Base-by-base conservation (phyloP, 2,888 invertebrate genomes). In the Euplexia lucipara region DNA sequence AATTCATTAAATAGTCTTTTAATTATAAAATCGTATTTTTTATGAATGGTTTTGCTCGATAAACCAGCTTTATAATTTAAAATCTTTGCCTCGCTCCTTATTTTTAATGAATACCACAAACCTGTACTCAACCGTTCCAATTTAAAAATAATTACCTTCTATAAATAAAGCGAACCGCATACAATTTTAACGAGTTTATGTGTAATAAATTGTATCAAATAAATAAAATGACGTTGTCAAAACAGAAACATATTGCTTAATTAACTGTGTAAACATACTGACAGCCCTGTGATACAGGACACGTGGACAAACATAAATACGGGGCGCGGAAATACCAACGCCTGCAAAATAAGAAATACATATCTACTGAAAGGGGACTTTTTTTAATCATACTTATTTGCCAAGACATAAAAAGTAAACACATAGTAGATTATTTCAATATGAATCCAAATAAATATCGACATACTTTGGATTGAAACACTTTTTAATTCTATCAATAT, bases 161-260 rank as follows among this genome's bases (percentile, higher is more conserved):
- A 47, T 51, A 16, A 22, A 12, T 16, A 9, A 18, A 59, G 18
- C 16, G 8, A 32, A 20, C 20, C 26, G n/a, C 20, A 51, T 59
- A n/a, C 22, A 47, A 39, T 10, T 12, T 26, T 44, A 52, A 58
- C 42, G 51, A 51, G 18, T 16, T 26, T 30, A 42, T 54, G 20
- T 18, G 7, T 32, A 42, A 48, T 59, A 58, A 74, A 54, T 54
- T 42, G 18, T 64, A 49, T 64, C 49, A 47, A 54, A 58, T 58
- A 59, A 71, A 71, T 58, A 44, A 47, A 62, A 59, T 52, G 1
- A 20, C 9, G 22, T 14, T 59, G 59, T 72, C 41, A 60, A 35
- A 77, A 65, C 54, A 56, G 20, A 42, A 30, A 8, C 20, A 1
- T 41, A 56, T 41, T 14, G 20, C 35, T 30, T 52, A 49, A 77